A percentile compares a stretch with the other conserved stretches of the same genome.
Conservation (phyloP, 2,888 invertebrate genomes). For the Octodonta nipae region DNA sequence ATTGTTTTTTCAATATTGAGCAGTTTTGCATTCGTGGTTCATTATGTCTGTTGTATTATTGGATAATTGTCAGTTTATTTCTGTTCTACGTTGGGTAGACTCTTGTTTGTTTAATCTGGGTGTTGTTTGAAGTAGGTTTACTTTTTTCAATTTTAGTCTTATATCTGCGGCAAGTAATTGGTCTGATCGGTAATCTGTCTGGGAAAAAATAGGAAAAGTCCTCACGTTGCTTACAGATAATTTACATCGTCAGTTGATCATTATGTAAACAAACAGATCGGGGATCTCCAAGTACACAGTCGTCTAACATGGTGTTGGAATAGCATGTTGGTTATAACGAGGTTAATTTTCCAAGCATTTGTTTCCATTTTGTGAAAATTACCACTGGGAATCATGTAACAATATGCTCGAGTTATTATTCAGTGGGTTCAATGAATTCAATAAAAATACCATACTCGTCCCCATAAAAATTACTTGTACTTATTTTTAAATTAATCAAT, state of each 20-base stretch:
- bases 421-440: too few relatives aligned
- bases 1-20: not conserved
- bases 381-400: too few relatives aligned
- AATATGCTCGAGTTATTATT: too few relatives aligned
- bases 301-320: constrained; percentile 1
- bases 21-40: not conserved
- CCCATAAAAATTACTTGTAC: too few relatives aligned
- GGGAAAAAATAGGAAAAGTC: not conserved
- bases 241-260: not conserved
- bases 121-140: not conserved
- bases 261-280: not conserved
- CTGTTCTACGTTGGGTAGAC: not conserved
- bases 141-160: constrained; percentile 1
- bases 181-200: not conserved
- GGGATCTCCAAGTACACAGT: constrained; percentile 1
- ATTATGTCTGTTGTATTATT: constrained; percentile 1
- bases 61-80: too few relatives aligned
- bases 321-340: not conserved
- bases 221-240: not conserved
- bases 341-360: too few relatives aligned
- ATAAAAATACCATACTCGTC: too few relatives aligned
- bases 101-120: constrained; percentile 1
- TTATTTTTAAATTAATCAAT: too few relatives aligned
- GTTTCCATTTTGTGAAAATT: too few relatives aligned
- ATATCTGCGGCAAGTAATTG: not conserved